These are phyloP conservation scores for Andricus quercusramuli DNA, from an alignment of 2,888 invertebrate species.

Conservation along the genomic window DNA sequence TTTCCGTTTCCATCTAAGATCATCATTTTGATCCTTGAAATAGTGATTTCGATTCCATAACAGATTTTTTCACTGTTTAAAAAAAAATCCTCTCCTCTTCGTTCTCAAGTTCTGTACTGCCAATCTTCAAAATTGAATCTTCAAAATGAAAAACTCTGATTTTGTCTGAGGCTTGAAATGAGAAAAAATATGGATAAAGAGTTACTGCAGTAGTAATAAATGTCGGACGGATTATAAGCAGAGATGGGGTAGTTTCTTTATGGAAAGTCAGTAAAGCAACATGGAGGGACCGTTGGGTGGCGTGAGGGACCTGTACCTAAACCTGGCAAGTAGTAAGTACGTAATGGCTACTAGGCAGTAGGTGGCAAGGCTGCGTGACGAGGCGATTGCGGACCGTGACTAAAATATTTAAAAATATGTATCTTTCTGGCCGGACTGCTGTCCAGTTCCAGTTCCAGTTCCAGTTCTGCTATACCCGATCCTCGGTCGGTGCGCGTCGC, in stretches of 20 bases:
- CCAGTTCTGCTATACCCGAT: constrained; percentile 62
- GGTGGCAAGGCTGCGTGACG: constrained; percentile 79
- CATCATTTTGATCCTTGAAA: no score
- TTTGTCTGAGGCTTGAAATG: background rate
- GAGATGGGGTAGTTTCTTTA: constrained; percentile 8
- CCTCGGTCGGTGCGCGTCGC: constrained; percentile 67
- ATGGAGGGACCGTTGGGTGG: background rate
- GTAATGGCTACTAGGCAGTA: constrained; percentile 72
- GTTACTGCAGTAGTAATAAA: background rate
- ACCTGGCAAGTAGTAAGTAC: constrained; percentile 65
- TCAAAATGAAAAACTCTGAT: background rate
- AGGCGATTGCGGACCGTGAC: constrained; percentile 78
- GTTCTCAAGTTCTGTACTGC: no score
- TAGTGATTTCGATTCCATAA: no score
- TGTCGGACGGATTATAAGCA: background rate
- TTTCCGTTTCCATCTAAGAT: no score
- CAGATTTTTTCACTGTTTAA: no score
- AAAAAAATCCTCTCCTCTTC: no score
- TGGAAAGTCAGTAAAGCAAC: background rate
- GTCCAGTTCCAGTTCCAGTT: constrained; percentile 77
- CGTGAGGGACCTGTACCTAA: constrained; percentile 40
- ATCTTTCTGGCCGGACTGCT: constrained; percentile 78
- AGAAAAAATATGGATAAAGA: background rate
- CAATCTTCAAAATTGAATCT: no score
- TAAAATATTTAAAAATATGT: constrained; percentile 79